Conservation (phyloP, 35 echinoderm and acorn worm species). For the Ptychodera flava region DNA sequence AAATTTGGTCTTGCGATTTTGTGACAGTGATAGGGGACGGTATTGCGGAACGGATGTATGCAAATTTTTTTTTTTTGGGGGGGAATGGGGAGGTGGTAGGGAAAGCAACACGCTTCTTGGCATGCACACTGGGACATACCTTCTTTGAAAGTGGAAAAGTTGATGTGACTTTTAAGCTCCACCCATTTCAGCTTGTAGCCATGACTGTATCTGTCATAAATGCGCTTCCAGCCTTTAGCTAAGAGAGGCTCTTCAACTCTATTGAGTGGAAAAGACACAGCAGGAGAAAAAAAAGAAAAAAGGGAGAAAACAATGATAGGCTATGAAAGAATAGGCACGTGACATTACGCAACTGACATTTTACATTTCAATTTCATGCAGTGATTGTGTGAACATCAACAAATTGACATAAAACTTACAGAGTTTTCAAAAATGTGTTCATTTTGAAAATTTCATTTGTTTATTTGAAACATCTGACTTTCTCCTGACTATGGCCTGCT, state of each 20-base stretch:
- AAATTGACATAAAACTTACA: no score
- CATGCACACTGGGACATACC: constrained; percentile 30
- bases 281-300: background rate
- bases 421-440: no score
- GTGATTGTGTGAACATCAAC: no score
- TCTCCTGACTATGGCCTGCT: no score
- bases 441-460: no score
- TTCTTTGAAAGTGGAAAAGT: constrained; percentile 77
- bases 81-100: background rate
- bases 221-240: constrained; percentile 75
- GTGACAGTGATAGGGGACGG: no score
- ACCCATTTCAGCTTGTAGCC: constrained; percentile 87
- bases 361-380: no score
- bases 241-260: constrained; percentile 84
- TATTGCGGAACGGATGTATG: no score
- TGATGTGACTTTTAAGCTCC: constrained; percentile 75
- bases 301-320: background rate
- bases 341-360: no score
- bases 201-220: constrained; percentile 69
- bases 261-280: background rate
- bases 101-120: background rate
- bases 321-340: background rate
- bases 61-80: no score
- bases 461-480: no score
- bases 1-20: no score